Base-by-base conservation (phyloP, 2,113 vertebrate species). In the Anolis carolinensis region DNA sequence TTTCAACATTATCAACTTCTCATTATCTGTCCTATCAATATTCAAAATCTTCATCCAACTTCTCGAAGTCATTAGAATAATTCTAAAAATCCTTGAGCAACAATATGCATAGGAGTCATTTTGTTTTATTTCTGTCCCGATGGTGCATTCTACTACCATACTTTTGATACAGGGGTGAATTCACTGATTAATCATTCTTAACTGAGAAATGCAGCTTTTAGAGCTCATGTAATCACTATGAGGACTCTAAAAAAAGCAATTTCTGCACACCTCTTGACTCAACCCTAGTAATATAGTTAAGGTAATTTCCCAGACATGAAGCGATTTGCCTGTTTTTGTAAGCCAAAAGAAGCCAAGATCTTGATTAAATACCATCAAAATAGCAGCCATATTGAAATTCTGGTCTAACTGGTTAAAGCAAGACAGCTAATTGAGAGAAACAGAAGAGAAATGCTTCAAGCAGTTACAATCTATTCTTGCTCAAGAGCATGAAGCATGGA, bases 331-430 rank as follows among this genome's bases (percentile, higher is more conserved):
- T 63, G 18, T 83, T 83, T 74, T 83, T 62, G 32, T 83, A 63
- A 74, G 50, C 5, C 6, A 83, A 71, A 65, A 71, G n/a, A 72
- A 83, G 62, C 50, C 39, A 65, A 59, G 27, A 39, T n/a, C 52
- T 62, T 74, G 27, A 74, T 73, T 83, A 83, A 83, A 63, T 83
- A 74, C n/a, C 55, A 52, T 30, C 32, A 63, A 23, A 70, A 74
- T 74, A 74, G 44, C 34, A 74, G 27, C 34, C 52, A 74, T 44
- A 83, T 34, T 72, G 70, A 71, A 72, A 82, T 72, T 55, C 68
- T 59, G 50, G 48, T 25, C 50, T 82, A 36, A 36, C 32, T 55
- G 50, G 70, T 52, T 59, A 72, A 52, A 70, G 16, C 62, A 81
- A 21, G 36, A 23, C 39, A 50, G 81, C 44, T 71, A 52, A 82